Evolutionary conservation across 2,797 vertebrate species (phyloP), one percentile per base, ranked within the genome.

Genomic region (Siniperca scherzeri): DNA sequence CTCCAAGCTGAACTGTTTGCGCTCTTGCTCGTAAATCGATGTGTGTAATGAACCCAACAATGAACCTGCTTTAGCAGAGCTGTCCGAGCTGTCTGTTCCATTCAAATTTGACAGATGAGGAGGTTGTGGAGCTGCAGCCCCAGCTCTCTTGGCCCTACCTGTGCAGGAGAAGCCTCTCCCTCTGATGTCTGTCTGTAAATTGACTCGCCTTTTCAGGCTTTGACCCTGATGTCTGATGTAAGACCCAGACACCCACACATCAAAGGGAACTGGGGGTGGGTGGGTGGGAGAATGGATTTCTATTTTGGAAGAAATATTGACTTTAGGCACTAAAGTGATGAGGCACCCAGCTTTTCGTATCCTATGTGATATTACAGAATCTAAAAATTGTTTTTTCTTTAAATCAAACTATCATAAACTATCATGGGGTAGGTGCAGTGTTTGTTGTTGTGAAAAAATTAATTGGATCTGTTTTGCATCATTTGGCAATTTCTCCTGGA

Each of bases 211-310:
- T 95, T 94, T 95, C 92, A 94, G 94, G 92, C 93, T 94, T 93
- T 96, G 94, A 96, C 95, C 95, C 94, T 93, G 90, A 93, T 93
- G 94, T 95, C 94, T 96, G 96, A 96, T 96, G 95, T 95, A 95
- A 95, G 94, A 95, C 93, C 93, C 93, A 96, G 94, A 96, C 95
- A 95, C 94, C 89, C 93, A 87, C 92, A 96, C 95, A 95, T 96
- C 95, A 96, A 96, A 96, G 95, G 69, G 73, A 89, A 88, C 81
- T 53, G 74, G 73, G 79, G 83, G 88, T 53, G 74, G 71, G 78
- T 81, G 88, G 92, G 90, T 82, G 86, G 92, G 89, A 92, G 92
- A 91, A 92, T 92, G 90, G 90, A 95, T 95, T 95, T 94, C 93
- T 95, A 94, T 96, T 95, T 95, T 94, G 92, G 87, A 94, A 91